Conservation (phyloP, 2,888 invertebrate species). For the Caenorhabditis sp. region DNA sequence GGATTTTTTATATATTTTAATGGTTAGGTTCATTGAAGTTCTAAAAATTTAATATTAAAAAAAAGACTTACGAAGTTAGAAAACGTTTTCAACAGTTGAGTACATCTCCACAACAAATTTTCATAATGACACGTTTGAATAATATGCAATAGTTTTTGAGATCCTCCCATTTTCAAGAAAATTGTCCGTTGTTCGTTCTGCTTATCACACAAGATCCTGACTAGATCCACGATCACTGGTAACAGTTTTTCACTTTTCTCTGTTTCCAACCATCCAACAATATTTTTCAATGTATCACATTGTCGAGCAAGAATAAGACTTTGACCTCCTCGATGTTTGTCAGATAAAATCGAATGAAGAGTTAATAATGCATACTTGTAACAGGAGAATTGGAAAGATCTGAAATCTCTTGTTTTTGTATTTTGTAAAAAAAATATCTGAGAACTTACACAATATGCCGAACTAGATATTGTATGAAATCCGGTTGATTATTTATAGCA, state of each 20-base stretch:
- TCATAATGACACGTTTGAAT: slow-evolving; percentile 53
- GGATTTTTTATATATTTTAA: no score
- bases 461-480: slow-evolving; percentile 39
- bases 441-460: slow-evolving; percentile 40
- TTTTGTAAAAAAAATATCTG: neutral
- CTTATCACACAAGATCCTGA: slow-evolving; percentile 56
- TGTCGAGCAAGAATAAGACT: slow-evolving; percentile 34
- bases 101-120: slow-evolving; percentile 55
- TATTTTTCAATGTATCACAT: slow-evolving; percentile 29
- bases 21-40: no score
- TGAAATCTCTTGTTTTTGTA: slow-evolving; percentile 18
- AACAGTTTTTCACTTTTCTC: slow-evolving; percentile 65
- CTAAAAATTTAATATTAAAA: no score
- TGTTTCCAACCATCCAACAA: slow-evolving; percentile 44
- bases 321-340: slow-evolving; percentile 36
- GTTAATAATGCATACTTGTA: slow-evolving; percentile 65
- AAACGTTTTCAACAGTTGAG: slow-evolving; percentile 53
- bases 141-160: slow-evolving; percentile 45
- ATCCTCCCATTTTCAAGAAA: slow-evolving; percentile 43
- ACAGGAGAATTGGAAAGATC: slow-evolving; percentile 52
- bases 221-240: slow-evolving; percentile 63
- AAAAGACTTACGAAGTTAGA: slow-evolving; percentile 53
- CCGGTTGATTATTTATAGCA: slow-evolving; percentile 28
- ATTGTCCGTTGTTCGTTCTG: slow-evolving; percentile 55
- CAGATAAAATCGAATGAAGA: slow-evolving; percentile 63